Percentiles rank a stretch among this genome's conserved stretches.
Conservation (phyloP, 1,140 invertebrate genomes). For the Drosophila subobscura region DNA sequence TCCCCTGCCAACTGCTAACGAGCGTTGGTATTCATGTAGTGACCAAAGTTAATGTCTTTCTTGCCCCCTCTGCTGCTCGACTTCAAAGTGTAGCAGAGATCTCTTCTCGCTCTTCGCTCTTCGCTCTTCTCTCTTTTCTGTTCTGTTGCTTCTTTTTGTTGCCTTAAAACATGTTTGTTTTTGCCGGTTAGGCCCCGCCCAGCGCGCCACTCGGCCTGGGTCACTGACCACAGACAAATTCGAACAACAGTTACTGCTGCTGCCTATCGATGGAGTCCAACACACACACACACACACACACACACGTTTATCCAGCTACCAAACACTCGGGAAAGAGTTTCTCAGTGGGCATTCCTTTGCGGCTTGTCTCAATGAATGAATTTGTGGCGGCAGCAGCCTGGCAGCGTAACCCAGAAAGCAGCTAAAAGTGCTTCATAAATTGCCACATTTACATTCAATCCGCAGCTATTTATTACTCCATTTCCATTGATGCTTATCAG, state of each 20-base stretch:
- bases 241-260: slow-evolving; percentile 63
- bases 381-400: not conserved
- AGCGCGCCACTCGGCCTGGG: slow-evolving; percentile 30
- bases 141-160: slow-evolving; percentile 45
- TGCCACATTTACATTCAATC: no score
- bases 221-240: slow-evolving; percentile 80
- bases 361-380: slow-evolving; percentile 23
- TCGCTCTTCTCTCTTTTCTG: slow-evolving; percentile 30
- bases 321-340: slow-evolving; percentile 35
- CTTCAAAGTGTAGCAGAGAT: slow-evolving; percentile 63
- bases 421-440: no score
- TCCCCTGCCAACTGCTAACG: slow-evolving; percentile 46
- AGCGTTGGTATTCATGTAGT: slow-evolving; percentile 68
- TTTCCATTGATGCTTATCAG: no score
- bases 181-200: slow-evolving; percentile 29
- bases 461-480: no score
- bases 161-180: slow-evolving; percentile 72
- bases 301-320: not conserved
- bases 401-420: not conserved
- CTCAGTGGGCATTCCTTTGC: slow-evolving; percentile 23
- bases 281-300: no score
- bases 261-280: slow-evolving; percentile 34
- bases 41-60: slow-evolving; percentile 64
- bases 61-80: slow-evolving; percentile 22
- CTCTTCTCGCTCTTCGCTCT: no score